Evolutionary conservation across 1,140 invertebrate species (phyloP), one percentile per base, ranked within the genome.

Genomic region (Neodiprion lecontei): DNA sequence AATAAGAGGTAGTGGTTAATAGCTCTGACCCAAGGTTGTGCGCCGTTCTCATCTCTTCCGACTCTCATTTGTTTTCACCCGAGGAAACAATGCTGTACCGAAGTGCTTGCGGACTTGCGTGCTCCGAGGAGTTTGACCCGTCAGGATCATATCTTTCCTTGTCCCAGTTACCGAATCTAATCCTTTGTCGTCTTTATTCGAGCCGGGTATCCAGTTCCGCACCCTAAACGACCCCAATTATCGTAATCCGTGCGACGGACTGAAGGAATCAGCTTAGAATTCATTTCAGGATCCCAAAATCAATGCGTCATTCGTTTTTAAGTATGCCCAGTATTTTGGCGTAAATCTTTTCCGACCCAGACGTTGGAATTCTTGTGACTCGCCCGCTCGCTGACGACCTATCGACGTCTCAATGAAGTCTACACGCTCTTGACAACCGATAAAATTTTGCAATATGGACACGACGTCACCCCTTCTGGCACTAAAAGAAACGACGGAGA

Each of bases 51-150:
- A 40, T 61, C 5, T 61, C 53, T 61, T 61, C 53, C 53, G 53
- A 61, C 53, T 61, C 5, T 61, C 53, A n/a, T 61, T 61, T 61
- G n/a, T 61, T 61, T 61, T 61, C 53, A 61, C 53, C n/a, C 53
- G 4, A 12, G 11, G n/a, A 17, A 9, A 61, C 53, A 61, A 61
- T 14, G 4, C 53, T 61, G 11, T 61, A 17, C 5, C 11, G n/a
- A 14, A 61, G n/a, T 61, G 53, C 53, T 9, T 61, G 11, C 7
- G 5, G 53, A 61, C 53, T 61, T 14, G 53, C 53, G 53, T 61
- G 53, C 50, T 12, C n/a, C 53, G n/a, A 61, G 11, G 53, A 17
- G n/a, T 40, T 40, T 40, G 28, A 5, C 28, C 28, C 28, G 53
- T 61, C 9, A 61, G 11, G 53, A 61, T 61, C 11, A 17, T 17